Base-by-base conservation (phyloP, 2,113 vertebrate species). In the Charina bottae region DNA sequence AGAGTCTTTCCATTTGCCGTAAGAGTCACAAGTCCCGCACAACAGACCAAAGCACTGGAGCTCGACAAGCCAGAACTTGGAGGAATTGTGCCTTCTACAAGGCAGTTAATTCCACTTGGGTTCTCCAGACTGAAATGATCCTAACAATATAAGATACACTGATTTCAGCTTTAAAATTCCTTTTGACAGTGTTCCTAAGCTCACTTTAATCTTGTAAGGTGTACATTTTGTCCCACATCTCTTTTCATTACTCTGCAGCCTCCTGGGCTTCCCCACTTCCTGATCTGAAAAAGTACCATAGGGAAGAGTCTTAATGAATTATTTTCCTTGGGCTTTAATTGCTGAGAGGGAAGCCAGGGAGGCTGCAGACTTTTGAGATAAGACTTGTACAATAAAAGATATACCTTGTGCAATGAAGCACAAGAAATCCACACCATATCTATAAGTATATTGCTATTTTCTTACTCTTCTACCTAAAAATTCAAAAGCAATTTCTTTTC, bases 21-120 rank as follows among this genome's bases (percentile, higher is more conserved):
- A 93, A 98, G 97, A 0, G 98, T 98, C 93, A 98, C 97, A 23
- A 99, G 97, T 86, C 98, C 99, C 64, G 99, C 98, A 95, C 99
- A 99, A 93, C 99, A 99, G 90, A 99, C 99, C 96, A 99, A 96
- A 55, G 99, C 99, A 95, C 99, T 99, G 88, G 99, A 99, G 95
- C 99, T 99, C 88, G 99, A 99, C 83, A 99, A 98, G 90, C 99
- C 99, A 4, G 99, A 99, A 95, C 98, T 99, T 0, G 99, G 98
- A 85, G 99, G 99, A 93, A 99, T 98, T 33, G 97, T 99, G 94
- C 99, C 99, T 95, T 99, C 99, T 26, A 99, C 96, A 84, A 99
- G 95, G 96, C 99, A 99, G 68, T 98, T 98, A 98, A 99, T 98
- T 93, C 98, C 99, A 84, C 96, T 94, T 93, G 98, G 96, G 83